Percentiles rank a stretch among this genome's conserved stretches.
phyloP scores from a whole-genome alignment of 2,888 invertebrate species.

The Atethmia centrago region DNA sequence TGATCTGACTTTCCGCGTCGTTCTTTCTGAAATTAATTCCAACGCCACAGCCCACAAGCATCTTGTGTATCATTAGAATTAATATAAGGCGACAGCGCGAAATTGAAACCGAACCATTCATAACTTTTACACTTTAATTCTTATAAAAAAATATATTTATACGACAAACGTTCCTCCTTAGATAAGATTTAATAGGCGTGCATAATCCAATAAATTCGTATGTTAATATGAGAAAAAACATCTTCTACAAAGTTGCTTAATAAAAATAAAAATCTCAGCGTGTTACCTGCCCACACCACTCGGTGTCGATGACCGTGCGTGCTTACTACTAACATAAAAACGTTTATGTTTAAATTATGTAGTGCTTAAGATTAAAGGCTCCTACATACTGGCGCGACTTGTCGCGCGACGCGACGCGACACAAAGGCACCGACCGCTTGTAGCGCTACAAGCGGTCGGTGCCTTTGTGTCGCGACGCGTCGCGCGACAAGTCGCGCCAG shows the following conservation, averaged over 20 bases:
- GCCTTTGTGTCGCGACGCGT: too few species aligned
- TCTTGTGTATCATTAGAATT: slow-evolving; percentile 5
- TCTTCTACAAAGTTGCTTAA: slow-evolving; percentile 64
- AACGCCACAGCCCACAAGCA: background rate
- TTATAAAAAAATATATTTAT: too few species aligned
- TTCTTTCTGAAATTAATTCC: background rate
- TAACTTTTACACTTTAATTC: slow-evolving; percentile 39
- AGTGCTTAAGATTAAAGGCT: slow-evolving; percentile 66
- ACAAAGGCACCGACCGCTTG: too few species aligned
- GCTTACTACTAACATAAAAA: slow-evolving; percentile 62
- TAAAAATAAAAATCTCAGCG: slow-evolving; percentile 68
- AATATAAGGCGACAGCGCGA: too few species aligned
- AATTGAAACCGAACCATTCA: slow-evolving; percentile 30
- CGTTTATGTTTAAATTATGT: slow-evolving; percentile 63
- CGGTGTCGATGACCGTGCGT: slow-evolving; percentile 65
- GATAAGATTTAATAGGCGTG: slow-evolving; percentile 59
- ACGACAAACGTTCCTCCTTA: slow-evolving; percentile 27
- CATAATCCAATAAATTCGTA: slow-evolving; percentile 55
- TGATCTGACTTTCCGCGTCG: background rate
- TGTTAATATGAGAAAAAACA: slow-evolving; percentile 67
- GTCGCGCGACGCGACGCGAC: too few species aligned
- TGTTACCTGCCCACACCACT: slow-evolving; percentile 63
- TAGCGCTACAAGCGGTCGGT: too few species aligned
- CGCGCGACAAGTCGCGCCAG: too few species aligned
- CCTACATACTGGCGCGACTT: too few species aligned